Percentiles rank a stretch among this genome's conserved stretches.
These are phyloP conservation scores for Dolomedes plantarius DNA, from an alignment of 2,888 invertebrate species.

Conservation along the genomic window DNA sequence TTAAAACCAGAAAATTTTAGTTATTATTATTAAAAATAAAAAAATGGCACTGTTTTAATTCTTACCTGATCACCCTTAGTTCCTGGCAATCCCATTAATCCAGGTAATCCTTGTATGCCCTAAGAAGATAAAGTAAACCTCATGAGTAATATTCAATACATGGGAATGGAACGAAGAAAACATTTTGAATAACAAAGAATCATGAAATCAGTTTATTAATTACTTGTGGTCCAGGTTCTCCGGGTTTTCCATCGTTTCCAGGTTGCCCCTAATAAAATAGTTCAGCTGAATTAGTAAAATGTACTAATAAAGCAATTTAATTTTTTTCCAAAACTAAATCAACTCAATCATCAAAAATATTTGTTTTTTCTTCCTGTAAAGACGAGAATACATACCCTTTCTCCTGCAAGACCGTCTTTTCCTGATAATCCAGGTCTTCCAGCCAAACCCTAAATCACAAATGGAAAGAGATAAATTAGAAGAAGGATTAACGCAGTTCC, in stretches of 20 bases:
- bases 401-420: constrained; percentile 76
- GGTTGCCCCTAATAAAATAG: constrained; percentile 79
- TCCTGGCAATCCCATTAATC: constrained; percentile 86
- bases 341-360: too few species aligned
- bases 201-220: neutral
- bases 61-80: constrained; percentile 85
- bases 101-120: constrained; percentile 87
- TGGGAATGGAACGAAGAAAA: too few species aligned
- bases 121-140: constrained; percentile 14
- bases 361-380: too few species aligned
- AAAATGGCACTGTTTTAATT: too few species aligned
- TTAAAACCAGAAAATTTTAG: neutral
- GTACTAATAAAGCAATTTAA: too few species aligned
- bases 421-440: constrained; percentile 75
- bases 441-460: constrained; percentile 74
- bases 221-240: constrained; percentile 84
- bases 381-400: constrained; percentile 74
- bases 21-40: too few species aligned
- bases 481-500: too few species aligned
- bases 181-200: too few species aligned
- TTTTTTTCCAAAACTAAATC: too few species aligned
- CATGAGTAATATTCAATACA: too few species aligned
- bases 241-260: constrained; percentile 90
- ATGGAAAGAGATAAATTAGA: too few species aligned
- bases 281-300: too few species aligned